Base-by-base conservation (phyloP, 2,888 invertebrate genomes). In the Drosophila formosana region DNA sequence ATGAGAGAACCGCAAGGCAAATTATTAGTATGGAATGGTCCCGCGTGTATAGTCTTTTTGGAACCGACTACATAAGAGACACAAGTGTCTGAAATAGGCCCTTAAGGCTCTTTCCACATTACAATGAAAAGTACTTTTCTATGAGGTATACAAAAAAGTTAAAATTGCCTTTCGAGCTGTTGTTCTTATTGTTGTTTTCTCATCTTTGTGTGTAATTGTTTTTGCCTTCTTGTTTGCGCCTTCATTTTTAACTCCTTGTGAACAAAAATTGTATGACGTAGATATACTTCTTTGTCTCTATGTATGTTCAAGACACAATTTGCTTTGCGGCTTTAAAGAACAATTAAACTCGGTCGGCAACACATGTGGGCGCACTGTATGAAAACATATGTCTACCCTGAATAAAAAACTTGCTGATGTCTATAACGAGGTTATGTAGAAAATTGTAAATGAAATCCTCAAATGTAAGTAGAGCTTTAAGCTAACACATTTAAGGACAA, bases 301-400 rank as follows among this genome's bases (percentile, higher is more conserved):
- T 45, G 58, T 66, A 45, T 66, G 32, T 39, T 51, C 30, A 25
- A 50, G 70, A 51, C 77, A 66, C 64, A 74, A 70, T 80, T 84
- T 86, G 77, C 78, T 72, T 82, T 83, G 85, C 75, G 90, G 87
- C 80, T 85, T 87, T 85, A 80, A 79, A 80, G 75, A 82, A 82
- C 89, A 90, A 90, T 90, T 90, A 89, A 89, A 81, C 75, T 64
- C 61, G 56, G 73, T 64, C 61, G 56, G 73, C 86, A 89, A 77
- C 90, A 89, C 50, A 87, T 89, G 90, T 83, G 88, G 83, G 83
- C 70, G 47, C 53, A 61, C 50, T 50, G 65, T 65, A 60, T 52
- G 69, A 58, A 72, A 68, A 70, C 68, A 64, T 58, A 13, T 56
- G 43, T 23, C 45, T 45, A 32, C 34, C 13, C 32, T 41, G 18